Evolutionary conservation across 2,797 vertebrate genomes (phyloP).

Genomic region (Psittacula echo): DNA sequence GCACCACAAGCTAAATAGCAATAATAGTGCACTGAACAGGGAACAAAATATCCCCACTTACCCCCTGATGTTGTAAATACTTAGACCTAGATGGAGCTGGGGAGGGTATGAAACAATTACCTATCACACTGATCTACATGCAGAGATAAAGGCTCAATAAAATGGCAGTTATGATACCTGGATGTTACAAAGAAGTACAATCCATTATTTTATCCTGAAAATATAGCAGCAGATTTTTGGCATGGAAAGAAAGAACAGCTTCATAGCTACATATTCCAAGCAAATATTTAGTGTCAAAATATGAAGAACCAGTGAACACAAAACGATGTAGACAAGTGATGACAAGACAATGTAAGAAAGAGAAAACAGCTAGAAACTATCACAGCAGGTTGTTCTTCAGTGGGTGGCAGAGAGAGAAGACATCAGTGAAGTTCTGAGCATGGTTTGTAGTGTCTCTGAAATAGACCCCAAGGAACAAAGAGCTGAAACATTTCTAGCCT

Average conservation of each 20-base stretch:
- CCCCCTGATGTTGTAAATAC: neutral
- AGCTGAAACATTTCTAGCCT: neutral
- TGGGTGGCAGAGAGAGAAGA: neutral
- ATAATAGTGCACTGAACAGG: neutral
- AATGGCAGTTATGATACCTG: neutral
- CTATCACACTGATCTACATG: neutral
- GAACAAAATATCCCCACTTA: neutral
- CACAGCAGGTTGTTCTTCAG: neutral
- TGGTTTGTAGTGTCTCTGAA: neutral
- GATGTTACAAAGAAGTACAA: neutral
- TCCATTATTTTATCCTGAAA: neutral
- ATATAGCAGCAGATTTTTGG: neutral
- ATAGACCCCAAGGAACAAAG: neutral
- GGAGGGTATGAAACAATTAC: neutral
- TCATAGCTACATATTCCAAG: neutral
- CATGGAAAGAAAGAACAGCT: neutral
- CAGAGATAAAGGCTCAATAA: neutral
- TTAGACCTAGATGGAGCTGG: neutral
- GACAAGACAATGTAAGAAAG: neutral
- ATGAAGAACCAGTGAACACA: neutral
- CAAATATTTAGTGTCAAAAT: neutral
- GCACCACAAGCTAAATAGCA: neutral
- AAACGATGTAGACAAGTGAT: neutral
- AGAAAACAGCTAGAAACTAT: neutral
- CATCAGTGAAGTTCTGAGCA: neutral